Base-by-base conservation (phyloP, 2,797 vertebrate genomes). In the Micrastur ruficollis region DNA sequence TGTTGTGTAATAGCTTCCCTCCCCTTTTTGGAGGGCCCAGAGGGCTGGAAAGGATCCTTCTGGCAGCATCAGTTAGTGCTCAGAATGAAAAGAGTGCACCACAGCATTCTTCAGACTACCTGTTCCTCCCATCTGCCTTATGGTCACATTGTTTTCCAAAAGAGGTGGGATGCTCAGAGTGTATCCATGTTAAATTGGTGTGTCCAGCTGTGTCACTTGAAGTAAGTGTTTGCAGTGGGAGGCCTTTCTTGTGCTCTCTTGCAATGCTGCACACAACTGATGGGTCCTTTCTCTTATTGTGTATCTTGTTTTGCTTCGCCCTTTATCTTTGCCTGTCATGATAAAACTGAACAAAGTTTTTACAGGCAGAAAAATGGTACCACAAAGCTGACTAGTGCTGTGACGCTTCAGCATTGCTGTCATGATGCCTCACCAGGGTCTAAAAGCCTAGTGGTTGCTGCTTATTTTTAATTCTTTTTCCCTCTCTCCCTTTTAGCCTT, bases 401-500 rank as follows among this genome's bases (percentile, higher is more conserved):
- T n/a, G 53, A 23, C 7, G 1, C 38, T 62, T 46, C 49, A 52
- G 17, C 17, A 0, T 17, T 15, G 40, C 36, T 32, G 46, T 26
- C 12, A 12, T 11, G 23, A 26, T 63, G 32, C 34, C 46, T 86
- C 5, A 8, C 19, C 12, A 5, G 18, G 17, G 34, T 42, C 29
- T 53, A 23, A 44, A 29, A 58, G 12, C 26, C 47, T 40, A 18
- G 36, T 9, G 34, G 44, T 23, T 49, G 42, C 63, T 61, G 55
- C n/a, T 55, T 42, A 6, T 16, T 73, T 79, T 70, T 82, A n/a
- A 81, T 74, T 84, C 21, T 56, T 4, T 81, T 52, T 9, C 9
- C 61, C 17, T 95, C 75, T 94, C 46, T 49, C 68, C 31, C 78
- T 95, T 93, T 23, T 62, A 98, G 98, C 88, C 11, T 79, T 85